Evolutionary conservation across 2,888 invertebrate species (phyloP).

Genomic region (Stomorhina lunata): DNA sequence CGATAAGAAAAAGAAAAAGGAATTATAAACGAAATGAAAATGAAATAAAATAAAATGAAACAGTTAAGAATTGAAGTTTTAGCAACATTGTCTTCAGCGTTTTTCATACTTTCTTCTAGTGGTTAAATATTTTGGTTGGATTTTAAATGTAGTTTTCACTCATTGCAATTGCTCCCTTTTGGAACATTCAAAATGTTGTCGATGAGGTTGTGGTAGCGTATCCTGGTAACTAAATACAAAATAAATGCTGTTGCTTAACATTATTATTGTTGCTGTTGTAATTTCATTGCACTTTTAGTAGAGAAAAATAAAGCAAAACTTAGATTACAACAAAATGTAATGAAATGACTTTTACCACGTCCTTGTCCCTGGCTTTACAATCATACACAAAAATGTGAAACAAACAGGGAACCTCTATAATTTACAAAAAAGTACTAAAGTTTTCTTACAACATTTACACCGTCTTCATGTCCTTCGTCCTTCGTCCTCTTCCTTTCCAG

Average conservation of each 20-base stretch:
- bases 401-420: conserved; percentile 22
- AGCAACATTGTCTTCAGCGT: conserved; percentile 58
- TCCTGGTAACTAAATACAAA: conserved; percentile 41
- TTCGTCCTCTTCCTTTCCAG: not conserved
- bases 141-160: conserved; percentile 9
- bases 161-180: conserved; percentile 48
- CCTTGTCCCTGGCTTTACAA: conserved; percentile 55
- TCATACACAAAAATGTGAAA: conserved; percentile 1
- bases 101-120: conserved; percentile 35
- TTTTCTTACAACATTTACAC: conserved; percentile 20
- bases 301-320: conserved; percentile 13
- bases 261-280: conserved; percentile 59
- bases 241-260: conserved; percentile 53
- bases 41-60: conserved; percentile 19
- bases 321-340: conserved; percentile 53
- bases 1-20: conserved; percentile 16
- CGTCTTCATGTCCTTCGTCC: not conserved
- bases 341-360: conserved; percentile 66
- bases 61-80: conserved; percentile 46
- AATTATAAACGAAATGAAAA: conserved; percentile 45
- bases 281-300: conserved; percentile 61
- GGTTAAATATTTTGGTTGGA: conserved; percentile 12
- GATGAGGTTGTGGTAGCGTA: conserved; percentile 17
- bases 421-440: conserved; percentile 27
- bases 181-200: conserved; percentile 39